Conservation (phyloP, 2,113 vertebrate species). For the Hippolais icterina region DNA sequence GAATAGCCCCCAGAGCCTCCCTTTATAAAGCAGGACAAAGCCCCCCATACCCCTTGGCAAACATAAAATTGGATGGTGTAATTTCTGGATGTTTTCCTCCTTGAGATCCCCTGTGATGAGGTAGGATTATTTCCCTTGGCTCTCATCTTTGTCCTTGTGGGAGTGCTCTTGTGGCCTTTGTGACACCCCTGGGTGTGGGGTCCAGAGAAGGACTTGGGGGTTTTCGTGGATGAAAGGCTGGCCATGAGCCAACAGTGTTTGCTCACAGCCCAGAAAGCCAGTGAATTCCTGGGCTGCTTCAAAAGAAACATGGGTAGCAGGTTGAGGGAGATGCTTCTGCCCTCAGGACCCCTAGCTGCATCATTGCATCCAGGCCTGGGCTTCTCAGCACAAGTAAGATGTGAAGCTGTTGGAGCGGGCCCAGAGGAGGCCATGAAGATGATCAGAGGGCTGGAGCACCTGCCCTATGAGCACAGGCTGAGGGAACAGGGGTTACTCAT, state of each 20-base stretch:
- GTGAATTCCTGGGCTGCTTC: neutral
- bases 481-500: neutral
- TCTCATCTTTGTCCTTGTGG: neutral
- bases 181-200: neutral
- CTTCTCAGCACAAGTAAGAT: neutral
- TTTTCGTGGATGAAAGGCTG: neutral
- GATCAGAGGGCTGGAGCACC: neutral
- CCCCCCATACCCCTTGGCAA: neutral
- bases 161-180: neutral
- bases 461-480: neutral
- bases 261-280: neutral
- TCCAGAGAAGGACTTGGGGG: no score
- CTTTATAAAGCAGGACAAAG: neutral
- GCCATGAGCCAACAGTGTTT: neutral
- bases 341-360: neutral
- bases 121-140: neutral
- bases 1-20: no score
- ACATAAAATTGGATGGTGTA: accelerated
- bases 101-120: neutral
- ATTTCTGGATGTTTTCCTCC: neutral
- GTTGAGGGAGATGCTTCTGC: neutral
- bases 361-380: neutral
- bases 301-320: neutral
- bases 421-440: neutral
- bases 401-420: neutral